A percentile compares a stretch with the other conserved stretches of the same genome.
phyloP scores from a whole-genome alignment of 2,888 invertebrate species.

The Nomada goodeniana region DNA sequence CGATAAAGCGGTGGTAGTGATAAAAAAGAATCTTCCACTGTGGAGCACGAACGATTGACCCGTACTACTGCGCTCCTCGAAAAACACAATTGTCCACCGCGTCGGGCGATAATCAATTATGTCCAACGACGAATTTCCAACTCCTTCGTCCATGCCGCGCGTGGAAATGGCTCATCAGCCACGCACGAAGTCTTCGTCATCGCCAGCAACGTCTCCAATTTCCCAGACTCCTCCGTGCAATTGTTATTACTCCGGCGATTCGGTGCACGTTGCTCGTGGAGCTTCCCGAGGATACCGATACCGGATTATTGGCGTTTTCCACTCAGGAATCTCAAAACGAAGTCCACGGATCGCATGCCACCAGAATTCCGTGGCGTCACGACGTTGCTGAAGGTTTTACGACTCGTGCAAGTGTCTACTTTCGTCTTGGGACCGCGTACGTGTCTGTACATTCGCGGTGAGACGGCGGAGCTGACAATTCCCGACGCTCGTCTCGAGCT shows the following conservation, averaged over 20 bases:
- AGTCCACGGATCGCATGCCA: constrained; percentile 32
- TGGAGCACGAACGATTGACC: too few species aligned
- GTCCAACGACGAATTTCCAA: not conserved
- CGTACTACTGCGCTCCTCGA: too few species aligned
- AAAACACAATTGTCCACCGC: not conserved
- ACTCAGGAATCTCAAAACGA: constrained; percentile 51
- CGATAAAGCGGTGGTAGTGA: too few species aligned
- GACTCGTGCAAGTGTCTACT: constrained; percentile 31
- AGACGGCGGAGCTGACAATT: constrained; percentile 38
- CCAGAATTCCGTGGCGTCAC: constrained; percentile 21
- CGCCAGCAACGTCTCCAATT: constrained; percentile 8
- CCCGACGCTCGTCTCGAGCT: constrained; percentile 30
- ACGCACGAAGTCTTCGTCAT: constrained; percentile 10
- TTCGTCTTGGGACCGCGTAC: constrained; percentile 4
- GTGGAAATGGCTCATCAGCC: not conserved
- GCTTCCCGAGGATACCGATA: constrained; percentile 23
- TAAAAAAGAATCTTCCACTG: not conserved
- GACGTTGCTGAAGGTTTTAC: constrained; percentile 42
- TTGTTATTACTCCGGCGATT: constrained; percentile 47
- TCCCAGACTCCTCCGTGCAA: constrained; percentile 14
- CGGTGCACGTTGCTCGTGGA: constrained; percentile 21
- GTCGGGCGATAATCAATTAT: too few species aligned
- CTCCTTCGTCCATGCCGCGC: too few species aligned
- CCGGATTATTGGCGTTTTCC: constrained; percentile 42
- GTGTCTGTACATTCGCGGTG: not conserved